phyloP scores from a whole-genome alignment of 2,797 vertebrate genomes.

The Pseudotriccus pelzelni region DNA sequence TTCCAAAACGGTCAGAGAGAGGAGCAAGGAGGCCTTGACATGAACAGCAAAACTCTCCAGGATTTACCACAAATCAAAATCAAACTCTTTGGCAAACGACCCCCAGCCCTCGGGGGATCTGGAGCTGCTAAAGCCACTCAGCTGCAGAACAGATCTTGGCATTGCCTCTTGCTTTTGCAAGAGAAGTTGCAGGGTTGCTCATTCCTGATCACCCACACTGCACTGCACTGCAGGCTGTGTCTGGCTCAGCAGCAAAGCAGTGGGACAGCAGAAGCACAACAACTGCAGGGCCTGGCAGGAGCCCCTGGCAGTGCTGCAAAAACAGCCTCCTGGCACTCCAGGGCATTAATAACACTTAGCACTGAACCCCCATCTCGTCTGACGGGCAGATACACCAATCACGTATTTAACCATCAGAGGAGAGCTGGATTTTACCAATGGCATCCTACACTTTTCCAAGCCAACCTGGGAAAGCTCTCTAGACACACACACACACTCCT shows the following conservation, averaged over 20 bases:
- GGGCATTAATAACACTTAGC: background rate
- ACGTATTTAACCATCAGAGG: background rate
- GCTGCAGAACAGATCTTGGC: conserved; percentile 1
- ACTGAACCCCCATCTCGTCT: background rate
- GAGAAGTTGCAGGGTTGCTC: background rate
- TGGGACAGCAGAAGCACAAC: background rate
- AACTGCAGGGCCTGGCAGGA: background rate
- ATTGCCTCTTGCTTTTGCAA: background rate
- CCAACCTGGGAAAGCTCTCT: background rate
- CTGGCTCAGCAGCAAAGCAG: background rate
- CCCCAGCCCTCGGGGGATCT: background rate
- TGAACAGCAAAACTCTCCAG: background rate
- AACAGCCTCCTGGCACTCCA: background rate
- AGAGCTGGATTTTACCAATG: background rate
- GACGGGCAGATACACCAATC: background rate
- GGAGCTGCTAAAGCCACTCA: background rate
- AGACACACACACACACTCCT: background rate
- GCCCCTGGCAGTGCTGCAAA: background rate
- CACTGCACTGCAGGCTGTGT: background rate
- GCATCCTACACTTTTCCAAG: background rate
- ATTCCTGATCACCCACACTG: background rate
- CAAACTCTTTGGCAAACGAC: background rate
- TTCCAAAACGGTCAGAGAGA: background rate
- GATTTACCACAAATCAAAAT: background rate
- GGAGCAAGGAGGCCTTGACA: background rate